Percentiles rank a stretch among this genome's conserved stretches.
Evolutionary conservation across 2,113 vertebrate species (phyloP).

Genomic region (Lagopus muta): DNA sequence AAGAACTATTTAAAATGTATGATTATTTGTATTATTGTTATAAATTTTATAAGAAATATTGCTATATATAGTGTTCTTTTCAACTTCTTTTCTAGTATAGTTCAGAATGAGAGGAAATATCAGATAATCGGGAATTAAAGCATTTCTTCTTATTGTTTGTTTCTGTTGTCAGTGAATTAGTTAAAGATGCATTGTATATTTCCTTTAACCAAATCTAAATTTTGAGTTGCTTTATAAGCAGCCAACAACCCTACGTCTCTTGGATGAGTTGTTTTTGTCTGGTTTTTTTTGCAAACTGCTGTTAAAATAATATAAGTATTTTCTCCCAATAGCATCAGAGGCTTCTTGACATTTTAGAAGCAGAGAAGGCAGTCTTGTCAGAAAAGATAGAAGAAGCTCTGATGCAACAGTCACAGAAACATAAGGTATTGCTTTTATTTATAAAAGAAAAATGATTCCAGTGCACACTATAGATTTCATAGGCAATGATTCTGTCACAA

Average conservation of each 20-base stretch:
- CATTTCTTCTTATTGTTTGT: not conserved
- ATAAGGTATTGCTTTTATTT: slow-evolving; percentile 59
- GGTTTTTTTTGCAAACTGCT: not conserved
- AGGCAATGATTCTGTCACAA: not conserved
- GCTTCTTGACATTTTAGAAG: slow-evolving; percentile 80
- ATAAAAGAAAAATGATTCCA: not conserved
- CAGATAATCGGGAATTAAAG: not conserved
- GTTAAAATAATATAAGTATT: not conserved
- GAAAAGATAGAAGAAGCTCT: slow-evolving; percentile 73
- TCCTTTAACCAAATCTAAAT: not conserved
- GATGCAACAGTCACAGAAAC: slow-evolving; percentile 63
- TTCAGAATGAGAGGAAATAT: not conserved
- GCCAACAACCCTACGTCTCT: not conserved
- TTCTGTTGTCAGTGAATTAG: not conserved
- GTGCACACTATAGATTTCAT: not conserved
- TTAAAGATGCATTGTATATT: not conserved
- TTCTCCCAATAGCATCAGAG: slow-evolving; percentile 77
- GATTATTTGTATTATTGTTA: not conserved
- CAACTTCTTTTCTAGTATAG: not conserved
- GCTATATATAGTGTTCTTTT: not conserved
- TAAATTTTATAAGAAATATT: not conserved
- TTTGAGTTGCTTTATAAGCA: not conserved
- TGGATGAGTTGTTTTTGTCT: not conserved
- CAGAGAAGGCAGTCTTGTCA: slow-evolving; percentile 73
- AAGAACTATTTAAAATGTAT: not conserved